Percentiles rank a stretch among this genome's conserved stretches.
phyloP scores from a whole-genome alignment of 1,140 invertebrate species.

The Saxidomus purpurata region DNA sequence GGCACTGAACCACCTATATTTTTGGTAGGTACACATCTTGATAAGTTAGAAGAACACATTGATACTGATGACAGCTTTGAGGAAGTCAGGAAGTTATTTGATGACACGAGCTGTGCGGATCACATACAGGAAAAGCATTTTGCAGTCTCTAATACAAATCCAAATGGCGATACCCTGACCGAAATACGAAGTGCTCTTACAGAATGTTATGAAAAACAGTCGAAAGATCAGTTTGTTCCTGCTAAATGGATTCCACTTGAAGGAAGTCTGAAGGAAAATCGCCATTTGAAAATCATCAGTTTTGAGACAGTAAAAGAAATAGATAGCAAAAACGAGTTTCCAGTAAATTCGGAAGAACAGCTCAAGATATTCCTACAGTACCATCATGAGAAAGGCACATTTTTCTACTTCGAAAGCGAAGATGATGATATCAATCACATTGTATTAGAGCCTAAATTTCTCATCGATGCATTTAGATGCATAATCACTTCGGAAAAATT shows the following conservation, averaged over 20 bases:
- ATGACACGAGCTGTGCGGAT: background rate
- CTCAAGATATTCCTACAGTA: background rate
- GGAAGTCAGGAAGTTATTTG: background rate
- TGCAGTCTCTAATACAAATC: background rate
- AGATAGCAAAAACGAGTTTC: background rate
- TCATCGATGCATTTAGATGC: background rate
- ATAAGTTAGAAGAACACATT: background rate
- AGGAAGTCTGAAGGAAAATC: background rate
- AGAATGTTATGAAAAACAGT: background rate
- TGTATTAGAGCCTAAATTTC: background rate
- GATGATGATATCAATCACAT: background rate
- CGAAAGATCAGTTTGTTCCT: background rate
- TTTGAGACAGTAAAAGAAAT: background rate
- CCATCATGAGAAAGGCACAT: slow-evolving; percentile 1
- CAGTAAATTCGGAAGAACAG: background rate
- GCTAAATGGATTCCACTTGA: slow-evolving; percentile 14
- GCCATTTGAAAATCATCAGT: background rate
- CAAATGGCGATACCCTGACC: too few species aligned
- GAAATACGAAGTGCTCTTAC: background rate
- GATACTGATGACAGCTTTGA: background rate
- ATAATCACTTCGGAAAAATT: background rate
- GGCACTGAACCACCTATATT: background rate
- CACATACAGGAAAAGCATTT: background rate
- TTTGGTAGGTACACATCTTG: background rate
- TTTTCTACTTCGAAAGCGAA: background rate